Percentiles rank a stretch among this genome's conserved stretches.
phyloP scores from a whole-genome alignment of 2,113 vertebrate species.

The Plotosus lineatus region DNA sequence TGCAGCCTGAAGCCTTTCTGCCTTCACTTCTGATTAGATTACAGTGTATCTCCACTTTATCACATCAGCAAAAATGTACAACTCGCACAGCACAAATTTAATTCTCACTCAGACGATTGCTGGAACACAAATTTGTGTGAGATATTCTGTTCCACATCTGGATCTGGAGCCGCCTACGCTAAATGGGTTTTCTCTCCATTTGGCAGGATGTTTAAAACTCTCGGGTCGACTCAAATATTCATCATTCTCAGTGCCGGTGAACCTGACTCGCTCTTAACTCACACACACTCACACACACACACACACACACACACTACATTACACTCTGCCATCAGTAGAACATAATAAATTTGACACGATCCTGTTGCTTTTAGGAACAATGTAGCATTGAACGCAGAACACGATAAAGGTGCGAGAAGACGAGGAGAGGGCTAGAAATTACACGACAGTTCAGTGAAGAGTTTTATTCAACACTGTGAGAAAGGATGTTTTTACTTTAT shows the following conservation, averaged over 20 bases:
- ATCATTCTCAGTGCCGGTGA: background rate
- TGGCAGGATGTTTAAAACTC: constrained; percentile 11
- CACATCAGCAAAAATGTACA: background rate
- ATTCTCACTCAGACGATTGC: background rate
- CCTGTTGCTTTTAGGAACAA: background rate
- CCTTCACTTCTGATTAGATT: background rate
- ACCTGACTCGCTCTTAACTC: background rate
- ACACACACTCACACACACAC: background rate
- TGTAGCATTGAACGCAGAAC: too few species aligned
- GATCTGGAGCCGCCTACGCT: background rate
- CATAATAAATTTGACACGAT: background rate
- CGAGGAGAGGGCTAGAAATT: background rate
- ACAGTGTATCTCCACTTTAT: background rate
- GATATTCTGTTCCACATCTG: background rate
- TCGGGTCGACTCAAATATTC: background rate
- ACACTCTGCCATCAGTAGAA: background rate
- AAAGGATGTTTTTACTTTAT: too few species aligned
- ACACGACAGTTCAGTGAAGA: too few species aligned
- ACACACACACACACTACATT: background rate
- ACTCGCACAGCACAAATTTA: background rate
- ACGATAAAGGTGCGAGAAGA: background rate
- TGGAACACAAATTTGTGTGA: background rate
- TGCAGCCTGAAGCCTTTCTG: background rate
- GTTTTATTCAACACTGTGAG: too few species aligned
- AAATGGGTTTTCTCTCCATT: background rate